These are phyloP conservation scores for Arizona elegans DNA, from an alignment of 2,113 vertebrate genomes.

Conservation along the genomic window DNA sequence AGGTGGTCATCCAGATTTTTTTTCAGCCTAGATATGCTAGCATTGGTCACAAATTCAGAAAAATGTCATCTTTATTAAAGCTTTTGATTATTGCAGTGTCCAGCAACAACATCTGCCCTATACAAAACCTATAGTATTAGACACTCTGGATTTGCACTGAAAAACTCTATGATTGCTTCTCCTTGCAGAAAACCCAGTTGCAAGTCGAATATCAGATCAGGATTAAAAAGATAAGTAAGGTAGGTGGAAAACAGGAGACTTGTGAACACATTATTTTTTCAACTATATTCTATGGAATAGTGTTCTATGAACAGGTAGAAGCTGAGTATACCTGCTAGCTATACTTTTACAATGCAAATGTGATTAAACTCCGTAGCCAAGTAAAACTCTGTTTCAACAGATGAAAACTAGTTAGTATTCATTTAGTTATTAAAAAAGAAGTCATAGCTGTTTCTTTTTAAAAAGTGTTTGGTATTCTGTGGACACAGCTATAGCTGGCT, in stretches of 20 bases:
- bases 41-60: not conserved
- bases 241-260: not conserved
- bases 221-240: not conserved
- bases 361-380: not conserved
- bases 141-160: not conserved
- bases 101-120: not conserved
- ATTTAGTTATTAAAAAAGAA: not conserved
- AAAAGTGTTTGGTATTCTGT: not conserved
- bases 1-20: not conserved
- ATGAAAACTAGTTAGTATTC: not conserved
- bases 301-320: not conserved
- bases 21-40: not conserved
- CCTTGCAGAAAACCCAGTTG: not conserved
- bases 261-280: not conserved
- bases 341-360: not conserved
- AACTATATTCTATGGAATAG: not conserved
- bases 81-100: not conserved
- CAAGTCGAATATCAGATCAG: not conserved
- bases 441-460: not conserved
- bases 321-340: not conserved
- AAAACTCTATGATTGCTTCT: not conserved
- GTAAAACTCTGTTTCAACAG: not conserved
- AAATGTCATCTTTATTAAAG: not conserved
- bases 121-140: not conserved
- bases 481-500: not conserved